phyloP scores from a whole-genome alignment of 1,140 invertebrate genomes.

The Mamestra configurata region DNA sequence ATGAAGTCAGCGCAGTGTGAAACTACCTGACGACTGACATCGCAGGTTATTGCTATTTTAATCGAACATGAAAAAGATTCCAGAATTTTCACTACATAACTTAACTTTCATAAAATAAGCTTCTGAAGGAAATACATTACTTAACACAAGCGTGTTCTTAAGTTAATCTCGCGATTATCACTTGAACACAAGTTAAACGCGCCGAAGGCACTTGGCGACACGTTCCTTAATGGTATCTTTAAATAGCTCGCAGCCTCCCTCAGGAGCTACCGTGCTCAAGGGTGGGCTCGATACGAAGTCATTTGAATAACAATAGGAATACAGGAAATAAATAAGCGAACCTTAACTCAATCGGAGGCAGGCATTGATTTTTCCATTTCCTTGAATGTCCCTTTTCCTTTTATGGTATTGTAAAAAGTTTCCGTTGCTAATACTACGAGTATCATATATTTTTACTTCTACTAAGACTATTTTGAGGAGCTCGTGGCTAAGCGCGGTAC shows the following conservation, averaged over 20 bases:
- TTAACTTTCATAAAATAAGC: too few species aligned
- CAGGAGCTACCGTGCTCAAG: neutral
- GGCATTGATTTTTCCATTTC: conserved; percentile 8
- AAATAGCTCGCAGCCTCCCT: neutral
- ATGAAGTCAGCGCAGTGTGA: conserved; percentile 16
- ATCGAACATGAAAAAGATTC: neutral
- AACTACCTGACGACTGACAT: neutral
- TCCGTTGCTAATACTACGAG: too few species aligned
- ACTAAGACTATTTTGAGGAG: too few species aligned
- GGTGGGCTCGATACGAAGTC: neutral
- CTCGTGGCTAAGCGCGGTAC: too few species aligned
- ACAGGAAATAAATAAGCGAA: conserved; percentile 37
- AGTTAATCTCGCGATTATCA: conserved; percentile 13
- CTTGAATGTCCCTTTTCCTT: neutral
- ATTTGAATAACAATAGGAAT: conserved; percentile 33
- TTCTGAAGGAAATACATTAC: too few species aligned
- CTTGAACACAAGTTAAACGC: conserved; percentile 14
- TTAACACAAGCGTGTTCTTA: neutral
- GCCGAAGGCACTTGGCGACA: neutral
- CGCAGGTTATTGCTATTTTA: conserved; percentile 20
- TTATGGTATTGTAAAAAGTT: neutral
- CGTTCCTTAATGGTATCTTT: conserved; percentile 19
- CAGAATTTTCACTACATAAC: neutral
- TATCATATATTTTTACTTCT: too few species aligned
- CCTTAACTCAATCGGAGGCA: conserved; percentile 9